Evolutionary conservation across 2,888 invertebrate species (phyloP).

Genomic region (Pyrochroa serraticornis): DNA sequence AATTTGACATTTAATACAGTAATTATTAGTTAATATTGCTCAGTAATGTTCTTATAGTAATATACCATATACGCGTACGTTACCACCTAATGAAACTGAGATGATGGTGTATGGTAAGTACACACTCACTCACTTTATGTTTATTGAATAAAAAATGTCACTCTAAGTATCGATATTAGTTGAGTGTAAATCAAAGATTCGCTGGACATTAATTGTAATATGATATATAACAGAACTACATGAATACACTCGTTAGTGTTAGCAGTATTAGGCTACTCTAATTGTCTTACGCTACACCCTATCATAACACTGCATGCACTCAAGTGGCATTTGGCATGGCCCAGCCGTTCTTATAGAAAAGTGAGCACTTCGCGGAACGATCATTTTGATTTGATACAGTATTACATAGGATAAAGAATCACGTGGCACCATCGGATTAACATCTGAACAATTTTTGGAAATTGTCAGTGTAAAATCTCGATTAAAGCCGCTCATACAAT

Average conservation of each 20-base stretch:
- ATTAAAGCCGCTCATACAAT: slow-evolving; percentile 45
- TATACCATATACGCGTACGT: slow-evolving; percentile 36
- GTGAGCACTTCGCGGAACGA: slow-evolving; percentile 53
- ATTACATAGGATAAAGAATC: slow-evolving; percentile 48
- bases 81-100: slow-evolving; percentile 36
- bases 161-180: slow-evolving; percentile 29
- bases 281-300: slow-evolving; percentile 44
- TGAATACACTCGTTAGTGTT: slow-evolving; percentile 43
- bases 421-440: slow-evolving; percentile 31
- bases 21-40: slow-evolving; percentile 57
- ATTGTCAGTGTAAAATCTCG: slow-evolving; percentile 17
- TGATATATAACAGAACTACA: slow-evolving; percentile 48
- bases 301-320: slow-evolving; percentile 51
- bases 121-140: slow-evolving; percentile 32
- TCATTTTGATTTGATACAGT: slow-evolving; percentile 53
- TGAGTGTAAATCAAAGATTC: slow-evolving; percentile 27
- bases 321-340: slow-evolving; percentile 38
- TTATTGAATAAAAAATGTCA: slow-evolving; percentile 44
- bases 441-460: slow-evolving; percentile 28
- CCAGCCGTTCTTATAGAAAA: slow-evolving; percentile 50
- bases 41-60: slow-evolving; percentile 47
- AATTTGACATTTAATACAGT: slow-evolving; percentile 56
- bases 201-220: slow-evolving; percentile 30
- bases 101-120: slow-evolving; percentile 20
- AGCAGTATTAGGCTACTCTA: slow-evolving; percentile 38